phyloP scores from a whole-genome alignment of 2,113 vertebrate species.

The Pteruthius melanotis region DNA sequence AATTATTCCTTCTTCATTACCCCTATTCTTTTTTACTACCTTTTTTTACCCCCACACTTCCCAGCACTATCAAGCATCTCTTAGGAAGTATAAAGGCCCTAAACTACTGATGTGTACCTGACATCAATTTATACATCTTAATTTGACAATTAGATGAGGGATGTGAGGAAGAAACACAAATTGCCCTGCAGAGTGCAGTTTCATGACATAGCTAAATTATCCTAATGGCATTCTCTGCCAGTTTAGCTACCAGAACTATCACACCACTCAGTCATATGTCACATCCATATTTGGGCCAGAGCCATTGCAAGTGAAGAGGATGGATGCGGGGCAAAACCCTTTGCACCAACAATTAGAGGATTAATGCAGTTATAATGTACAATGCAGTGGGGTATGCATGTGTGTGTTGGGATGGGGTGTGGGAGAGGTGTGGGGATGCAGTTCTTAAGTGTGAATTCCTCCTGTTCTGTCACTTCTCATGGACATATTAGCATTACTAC shows the following conservation, averaged over 20 bases:
- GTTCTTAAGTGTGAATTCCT: neutral
- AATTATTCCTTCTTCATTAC: neutral
- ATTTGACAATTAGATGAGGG: neutral
- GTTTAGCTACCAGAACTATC: neutral
- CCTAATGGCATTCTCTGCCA: neutral
- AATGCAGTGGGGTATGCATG: neutral
- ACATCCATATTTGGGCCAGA: neutral
- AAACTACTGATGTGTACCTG: neutral
- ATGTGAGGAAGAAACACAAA: neutral
- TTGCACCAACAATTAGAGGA: neutral
- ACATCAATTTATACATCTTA: neutral
- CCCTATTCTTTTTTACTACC: neutral
- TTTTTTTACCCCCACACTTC: accelerated
- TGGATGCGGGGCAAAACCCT: neutral
- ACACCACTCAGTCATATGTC: neutral
- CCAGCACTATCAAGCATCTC: neutral
- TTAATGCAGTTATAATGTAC: neutral
- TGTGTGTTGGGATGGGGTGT: neutral
- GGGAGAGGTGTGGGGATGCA: accelerated
- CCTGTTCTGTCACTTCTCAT: neutral
- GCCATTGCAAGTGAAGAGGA: neutral
- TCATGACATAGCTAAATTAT: neutral
- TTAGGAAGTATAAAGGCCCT: neutral
- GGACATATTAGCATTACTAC: neutral
- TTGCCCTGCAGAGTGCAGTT: neutral